Base-by-base conservation (phyloP, 2,888 invertebrate species). In the Tortrix viridana region DNA sequence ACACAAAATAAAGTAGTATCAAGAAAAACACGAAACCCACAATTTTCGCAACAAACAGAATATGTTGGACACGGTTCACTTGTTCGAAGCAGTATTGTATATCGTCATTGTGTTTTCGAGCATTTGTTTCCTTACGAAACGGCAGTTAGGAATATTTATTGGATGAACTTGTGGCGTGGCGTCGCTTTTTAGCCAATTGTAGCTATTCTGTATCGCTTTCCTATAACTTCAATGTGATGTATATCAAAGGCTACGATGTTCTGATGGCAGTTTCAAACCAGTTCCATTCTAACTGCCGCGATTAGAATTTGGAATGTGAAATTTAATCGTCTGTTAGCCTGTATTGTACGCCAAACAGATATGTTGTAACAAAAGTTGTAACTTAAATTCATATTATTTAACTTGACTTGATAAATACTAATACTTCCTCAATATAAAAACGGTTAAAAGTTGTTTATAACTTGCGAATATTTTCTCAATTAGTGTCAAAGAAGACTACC, bases 101-200 rank as follows among this genome's bases (percentile, higher is more conserved):
- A 84, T 84, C 83, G 85, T 89, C 88, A 87, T 85, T 87, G 87
- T 89, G 84, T 88, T 88, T 86, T 89, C 84, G 84, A 89, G 89
- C 86, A 85, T 89, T 90, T 86, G 86, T 86, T 89, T 89, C 88
- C 88, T 90, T 86, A 84, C 86, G 80, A 80, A 86, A 82, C 81
- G 85, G 89, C 88, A 89, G 89, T 91, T 91, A 87, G 83, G 87
- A 84, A 86, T 89, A 91, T 90, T 91, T 91, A 92, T 90, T 85
- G 88, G 82, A 80, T 83, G 84, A 89, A 91, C 88, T 91, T 89
- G 88, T 83, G 83, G 84, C 85, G 81, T 86, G 84, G 85, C 81
- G 82, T 76, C 82, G 81, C 81, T 89, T 88, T 89, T 90, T 86
- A 84, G 86, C 83, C 88, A 83, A 87, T 87, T 85, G 82, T 81